phyloP scores from a whole-genome alignment of 2,113 vertebrate genomes.

The Montifringilla adamsi region DNA sequence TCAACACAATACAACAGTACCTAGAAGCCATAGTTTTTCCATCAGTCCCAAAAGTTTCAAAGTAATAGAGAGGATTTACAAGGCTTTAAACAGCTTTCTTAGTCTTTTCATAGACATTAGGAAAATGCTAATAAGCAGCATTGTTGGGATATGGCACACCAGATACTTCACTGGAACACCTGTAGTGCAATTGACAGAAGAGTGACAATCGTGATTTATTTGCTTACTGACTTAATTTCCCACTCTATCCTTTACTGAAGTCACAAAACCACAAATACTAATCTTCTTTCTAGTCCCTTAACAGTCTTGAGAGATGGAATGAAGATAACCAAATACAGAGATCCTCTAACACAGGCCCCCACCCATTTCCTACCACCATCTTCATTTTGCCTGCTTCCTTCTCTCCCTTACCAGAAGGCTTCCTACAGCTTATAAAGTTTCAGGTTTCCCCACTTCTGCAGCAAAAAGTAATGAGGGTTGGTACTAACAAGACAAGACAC shows the following conservation, averaged over 20 bases:
- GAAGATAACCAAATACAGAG: neutral
- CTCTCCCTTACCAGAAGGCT: neutral
- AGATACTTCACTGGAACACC: neutral
- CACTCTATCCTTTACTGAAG: neutral
- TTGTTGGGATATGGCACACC: neutral
- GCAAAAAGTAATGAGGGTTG: neutral
- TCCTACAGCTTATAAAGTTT: neutral
- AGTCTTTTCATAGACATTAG: neutral
- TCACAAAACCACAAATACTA: neutral
- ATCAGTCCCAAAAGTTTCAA: neutral
- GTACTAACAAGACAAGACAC: neutral
- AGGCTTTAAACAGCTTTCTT: neutral
- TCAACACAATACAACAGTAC: neutral
- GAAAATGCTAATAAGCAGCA: neutral
- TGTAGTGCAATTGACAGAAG: fast-evolving
- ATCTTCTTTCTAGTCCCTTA: neutral
- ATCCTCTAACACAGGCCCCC: neutral
- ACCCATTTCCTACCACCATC: neutral
- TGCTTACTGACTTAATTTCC: neutral
- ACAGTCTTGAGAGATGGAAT: neutral
- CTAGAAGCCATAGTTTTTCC: neutral
- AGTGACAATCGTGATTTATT: neutral
- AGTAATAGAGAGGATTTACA: neutral
- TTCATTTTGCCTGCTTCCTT: neutral
- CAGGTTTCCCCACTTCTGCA: neutral